Evolutionary conservation across 1,140 invertebrate genomes (phyloP), one percentile per base, ranked within the genome.

Genomic region (Holotrichia oblita): DNA sequence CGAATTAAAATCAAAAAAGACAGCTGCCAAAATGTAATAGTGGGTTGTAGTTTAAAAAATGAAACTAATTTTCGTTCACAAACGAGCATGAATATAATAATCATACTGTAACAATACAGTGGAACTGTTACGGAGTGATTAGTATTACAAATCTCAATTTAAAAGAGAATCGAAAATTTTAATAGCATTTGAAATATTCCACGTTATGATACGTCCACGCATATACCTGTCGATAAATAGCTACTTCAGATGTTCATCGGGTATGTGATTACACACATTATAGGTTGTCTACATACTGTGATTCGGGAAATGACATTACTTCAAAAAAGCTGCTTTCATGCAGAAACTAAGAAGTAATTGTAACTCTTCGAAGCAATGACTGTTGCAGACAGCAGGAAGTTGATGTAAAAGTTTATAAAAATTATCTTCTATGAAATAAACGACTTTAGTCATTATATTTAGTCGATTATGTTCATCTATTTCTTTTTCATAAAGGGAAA

Each of bases 101-200:
- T 12, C 14, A 55, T n/a, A 3, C 14, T 55, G 12, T n/a, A 55
- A 55, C 48, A 55, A 55, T 55, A 17, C 48, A 10, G 6, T 0
- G 2, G 2, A 6, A 55, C 48, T 55, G 17, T 55, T 55, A 55
- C 48, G 14, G 14, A 55, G 17, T 17, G 48, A n/a, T 9, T 44
- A 44, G 17, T 0, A 20, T 6, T 55, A 17, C 17, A 17, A 17
- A 14, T 55, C 48, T 55, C 17, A 55, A 55, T 55, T 55, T 55
- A 55, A 55, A 55, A 17, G n/a, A 17, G 48, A 55, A 55, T 55
- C 48, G 48, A 55, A 55, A 55, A 55, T 2, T 55, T 55, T 55
- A 55, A 55, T 55, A n/a, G n/a, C 14, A 55, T 55, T 55, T 17
- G 48, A 55, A 55, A 17, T 55, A 17, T 55, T n/a, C 48, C 14